These are phyloP conservation scores for Macrocentrus cingulum DNA, from an alignment of 1,140 invertebrate genomes.

Conservation along the genomic window DNA sequence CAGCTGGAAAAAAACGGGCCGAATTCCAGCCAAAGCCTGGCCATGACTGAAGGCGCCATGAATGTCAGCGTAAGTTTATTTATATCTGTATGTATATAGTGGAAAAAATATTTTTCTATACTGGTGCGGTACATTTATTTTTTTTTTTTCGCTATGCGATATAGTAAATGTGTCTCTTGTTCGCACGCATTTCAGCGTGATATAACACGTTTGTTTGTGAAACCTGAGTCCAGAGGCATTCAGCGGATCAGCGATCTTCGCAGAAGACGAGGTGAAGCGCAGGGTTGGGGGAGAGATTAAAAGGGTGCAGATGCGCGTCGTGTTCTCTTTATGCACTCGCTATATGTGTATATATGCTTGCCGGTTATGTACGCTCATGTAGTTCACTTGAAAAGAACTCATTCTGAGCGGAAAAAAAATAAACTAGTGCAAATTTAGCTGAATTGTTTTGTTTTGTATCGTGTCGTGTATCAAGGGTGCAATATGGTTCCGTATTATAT, in stretches of 20 bases:
- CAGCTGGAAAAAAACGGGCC: neutral
- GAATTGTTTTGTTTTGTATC: too few relatives aligned
- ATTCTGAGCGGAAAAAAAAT: too few relatives aligned
- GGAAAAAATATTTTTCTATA: too few relatives aligned
- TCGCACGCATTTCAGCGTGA: neutral
- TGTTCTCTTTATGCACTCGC: constrained; percentile 12
- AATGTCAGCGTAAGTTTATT: constrained; percentile 42
- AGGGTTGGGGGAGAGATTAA: neutral
- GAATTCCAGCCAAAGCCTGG: constrained; percentile 15
- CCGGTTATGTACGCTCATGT: too few relatives aligned
- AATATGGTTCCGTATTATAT: too few relatives aligned
- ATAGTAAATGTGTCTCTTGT: too few relatives aligned
- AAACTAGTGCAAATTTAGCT: too few relatives aligned
- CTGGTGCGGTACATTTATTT: neutral
- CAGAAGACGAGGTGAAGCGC: neutral
- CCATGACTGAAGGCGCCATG: constrained; percentile 44
- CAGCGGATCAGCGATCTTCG: neutral
- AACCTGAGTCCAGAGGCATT: constrained; percentile 4
- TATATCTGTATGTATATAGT: constrained; percentile 1
- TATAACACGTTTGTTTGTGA: constrained; percentile 8
- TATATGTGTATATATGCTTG: neutral
- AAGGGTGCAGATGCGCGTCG: constrained; percentile 8
- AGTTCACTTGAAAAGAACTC: too few relatives aligned
- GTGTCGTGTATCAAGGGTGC: too few relatives aligned
- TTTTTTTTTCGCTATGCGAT: neutral